A percentile compares a stretch with the other conserved stretches of the same genome.
Evolutionary conservation across 1,140 invertebrate species (phyloP).

Genomic region (Planococcus citri): DNA sequence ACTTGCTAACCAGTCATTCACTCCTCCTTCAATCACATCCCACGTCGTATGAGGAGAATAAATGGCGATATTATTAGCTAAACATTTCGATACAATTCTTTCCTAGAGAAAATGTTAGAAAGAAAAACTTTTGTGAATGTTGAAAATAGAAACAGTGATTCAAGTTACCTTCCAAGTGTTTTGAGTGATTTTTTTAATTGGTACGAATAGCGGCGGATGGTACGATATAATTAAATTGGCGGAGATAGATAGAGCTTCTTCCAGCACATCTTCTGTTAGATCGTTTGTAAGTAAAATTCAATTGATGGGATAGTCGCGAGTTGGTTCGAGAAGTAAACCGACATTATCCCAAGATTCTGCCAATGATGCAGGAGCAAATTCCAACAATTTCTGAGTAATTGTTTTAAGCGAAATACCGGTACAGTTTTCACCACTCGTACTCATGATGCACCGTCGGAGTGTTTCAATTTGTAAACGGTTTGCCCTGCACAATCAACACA

Average conservation of each 20-base stretch:
- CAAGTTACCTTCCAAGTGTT: conserved; percentile 55
- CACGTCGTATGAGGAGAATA: conserved; percentile 89
- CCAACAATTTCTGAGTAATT: conserved; percentile 49
- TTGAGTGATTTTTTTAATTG: conserved; percentile 62
- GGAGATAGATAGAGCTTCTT: conserved; percentile 59
- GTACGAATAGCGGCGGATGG: conserved; percentile 85
- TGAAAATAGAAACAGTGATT: background rate
- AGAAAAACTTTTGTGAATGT: background rate
- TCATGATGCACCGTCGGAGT: background rate
- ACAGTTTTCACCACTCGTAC: background rate
- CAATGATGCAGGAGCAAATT: conserved; percentile 53
- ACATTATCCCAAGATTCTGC: conserved; percentile 93
- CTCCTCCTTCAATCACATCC: conserved; percentile 67
- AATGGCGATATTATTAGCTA: conserved; percentile 75
- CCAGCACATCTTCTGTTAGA: conserved; percentile 73
- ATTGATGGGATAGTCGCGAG: conserved; percentile 37
- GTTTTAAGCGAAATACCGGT: conserved; percentile 27
- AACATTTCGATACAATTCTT: conserved; percentile 61
- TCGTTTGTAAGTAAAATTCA: conserved; percentile 87
- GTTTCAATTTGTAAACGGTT: background rate
- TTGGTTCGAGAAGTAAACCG: conserved; percentile 56
- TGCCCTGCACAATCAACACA: background rate
- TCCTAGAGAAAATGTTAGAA: conserved; percentile 42
- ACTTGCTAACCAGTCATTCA: conserved; percentile 83
- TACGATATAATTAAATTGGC: conserved; percentile 81